A percentile compares a stretch with the other conserved stretches of the same genome.
These are phyloP conservation scores for Cacoxenus indagator DNA, from an alignment of 2,888 invertebrate genomes.

Conservation along the genomic window DNA sequence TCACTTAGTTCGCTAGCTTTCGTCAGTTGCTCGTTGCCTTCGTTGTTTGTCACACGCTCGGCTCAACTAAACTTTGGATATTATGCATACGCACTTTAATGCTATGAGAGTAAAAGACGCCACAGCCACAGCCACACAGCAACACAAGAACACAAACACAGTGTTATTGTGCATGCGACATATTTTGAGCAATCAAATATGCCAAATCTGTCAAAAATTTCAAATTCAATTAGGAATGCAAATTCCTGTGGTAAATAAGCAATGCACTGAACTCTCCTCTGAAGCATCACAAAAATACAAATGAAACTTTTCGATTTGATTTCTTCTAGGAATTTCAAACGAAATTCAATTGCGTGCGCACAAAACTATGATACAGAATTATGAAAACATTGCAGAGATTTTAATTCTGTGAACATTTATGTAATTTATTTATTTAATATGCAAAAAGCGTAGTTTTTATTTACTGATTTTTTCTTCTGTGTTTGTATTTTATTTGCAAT, in stretches of 20 bases:
- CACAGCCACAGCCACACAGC: neutral
- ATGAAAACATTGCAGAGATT: neutral
- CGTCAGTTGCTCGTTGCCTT: neutral
- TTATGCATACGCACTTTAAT: neutral
- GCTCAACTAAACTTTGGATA: neutral
- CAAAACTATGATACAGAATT: neutral
- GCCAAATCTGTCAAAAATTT: slow-evolving; percentile 4
- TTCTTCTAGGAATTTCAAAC: neutral
- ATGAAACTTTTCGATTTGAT: neutral
- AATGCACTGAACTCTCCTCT: neutral
- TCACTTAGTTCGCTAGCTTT: neutral
- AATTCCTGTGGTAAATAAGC: slow-evolving; percentile 13
- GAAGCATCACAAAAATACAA: slow-evolving; percentile 1
- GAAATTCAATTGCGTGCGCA: neutral
- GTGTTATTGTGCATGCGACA: neutral
- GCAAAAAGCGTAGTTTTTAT: neutral
- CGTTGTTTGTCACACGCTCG: neutral
- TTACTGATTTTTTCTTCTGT: neutral
- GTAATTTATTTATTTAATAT: neutral
- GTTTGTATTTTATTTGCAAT: slow-evolving; percentile 36
- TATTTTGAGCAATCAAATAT: neutral
- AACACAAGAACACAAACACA: neutral
- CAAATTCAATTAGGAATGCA: slow-evolving; percentile 18
- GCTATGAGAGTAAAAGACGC: neutral
- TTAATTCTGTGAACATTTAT: neutral